Evolutionary conservation across 1,140 invertebrate species (phyloP), one percentile per base, ranked within the genome.

Genomic region (Chionoecetes opilio): DNA sequence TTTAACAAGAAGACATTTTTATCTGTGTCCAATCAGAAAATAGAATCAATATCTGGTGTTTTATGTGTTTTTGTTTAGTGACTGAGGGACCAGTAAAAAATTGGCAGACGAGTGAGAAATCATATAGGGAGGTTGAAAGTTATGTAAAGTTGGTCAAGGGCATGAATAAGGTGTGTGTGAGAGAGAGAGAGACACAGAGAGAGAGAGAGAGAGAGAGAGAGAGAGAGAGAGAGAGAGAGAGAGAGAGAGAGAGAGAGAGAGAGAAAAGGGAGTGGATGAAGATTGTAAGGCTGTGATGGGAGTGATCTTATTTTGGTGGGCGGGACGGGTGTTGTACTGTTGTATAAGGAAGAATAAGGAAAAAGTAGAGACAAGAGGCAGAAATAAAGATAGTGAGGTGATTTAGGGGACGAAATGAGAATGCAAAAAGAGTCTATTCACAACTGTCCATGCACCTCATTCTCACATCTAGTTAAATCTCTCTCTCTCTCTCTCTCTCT

Each of bases 221-320:
- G 88, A 37, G 88, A 38, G 88, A 90, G 88, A 37, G 88, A 38
- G 88, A 90, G 88, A 90, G 88, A 14, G 88, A 90, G 34, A 90
- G 88, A 90, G 88, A 37, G 88, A 90, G 88, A 90, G 88, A 14
- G 88, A 90, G 34, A 35, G 17, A 14, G 88, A 35, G 34, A 14
- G 88, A 37, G 34, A 21, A 9, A 14, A 35, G 0, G 17, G 31
- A 3, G 87, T 0, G 87, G 35, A 38, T 34, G 35, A 14, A 11
- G 0, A 14, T 35, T n/a, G 37, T 34, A 11, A 14, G 38, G 38
- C 5, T 14, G 38, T 41, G 11, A 53, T 53, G 46, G 21, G 46
- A 53, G 46, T 53, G 46, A 29, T 35, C 9, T 31, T 14, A 85
- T 26, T 8, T 32, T 9, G 82, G 82, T 85, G 82, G 82, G 82